These are phyloP conservation scores for Melanotaenia boesemani DNA, from an alignment of 2,797 vertebrate genomes.

Conservation along the genomic window DNA sequence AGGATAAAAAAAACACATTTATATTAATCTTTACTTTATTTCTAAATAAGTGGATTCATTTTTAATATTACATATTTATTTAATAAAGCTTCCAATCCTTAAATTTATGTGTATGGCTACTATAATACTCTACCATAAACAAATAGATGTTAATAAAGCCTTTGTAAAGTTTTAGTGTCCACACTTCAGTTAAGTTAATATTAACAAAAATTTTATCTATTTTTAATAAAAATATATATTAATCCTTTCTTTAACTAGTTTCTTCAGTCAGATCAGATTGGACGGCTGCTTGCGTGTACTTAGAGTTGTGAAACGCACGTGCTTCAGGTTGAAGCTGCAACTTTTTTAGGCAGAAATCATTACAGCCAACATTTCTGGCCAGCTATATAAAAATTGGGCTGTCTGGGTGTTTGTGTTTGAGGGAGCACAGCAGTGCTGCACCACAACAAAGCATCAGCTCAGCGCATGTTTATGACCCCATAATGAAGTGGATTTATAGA, in stretches of 20 bases:
- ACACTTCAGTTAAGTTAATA: background rate
- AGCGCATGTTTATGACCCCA: conserved; percentile 68
- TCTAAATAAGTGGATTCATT: background rate
- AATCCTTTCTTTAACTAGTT: background rate
- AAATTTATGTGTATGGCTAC: too few species aligned
- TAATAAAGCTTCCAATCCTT: too few species aligned
- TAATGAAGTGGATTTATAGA: conserved; percentile 78
- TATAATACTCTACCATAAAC: too few species aligned
- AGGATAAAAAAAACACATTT: background rate
- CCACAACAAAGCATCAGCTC: conserved; percentile 46
- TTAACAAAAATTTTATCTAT: background rate
- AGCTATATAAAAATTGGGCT: background rate
- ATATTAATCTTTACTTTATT: background rate
- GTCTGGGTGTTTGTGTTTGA: background rate
- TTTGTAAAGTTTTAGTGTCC: background rate
- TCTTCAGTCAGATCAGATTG: background rate
- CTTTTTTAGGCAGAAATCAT: background rate
- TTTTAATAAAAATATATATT: background rate
- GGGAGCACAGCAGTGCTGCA: conserved; percentile 20
- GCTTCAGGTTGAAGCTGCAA: background rate
- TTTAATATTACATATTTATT: background rate
- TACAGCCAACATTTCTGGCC: background rate
- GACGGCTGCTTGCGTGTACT: background rate
- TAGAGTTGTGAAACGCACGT: background rate
- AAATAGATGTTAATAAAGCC: background rate